Evolutionary conservation across 2,888 invertebrate genomes (phyloP).

Genomic region (Oligia fasciuncula): DNA sequence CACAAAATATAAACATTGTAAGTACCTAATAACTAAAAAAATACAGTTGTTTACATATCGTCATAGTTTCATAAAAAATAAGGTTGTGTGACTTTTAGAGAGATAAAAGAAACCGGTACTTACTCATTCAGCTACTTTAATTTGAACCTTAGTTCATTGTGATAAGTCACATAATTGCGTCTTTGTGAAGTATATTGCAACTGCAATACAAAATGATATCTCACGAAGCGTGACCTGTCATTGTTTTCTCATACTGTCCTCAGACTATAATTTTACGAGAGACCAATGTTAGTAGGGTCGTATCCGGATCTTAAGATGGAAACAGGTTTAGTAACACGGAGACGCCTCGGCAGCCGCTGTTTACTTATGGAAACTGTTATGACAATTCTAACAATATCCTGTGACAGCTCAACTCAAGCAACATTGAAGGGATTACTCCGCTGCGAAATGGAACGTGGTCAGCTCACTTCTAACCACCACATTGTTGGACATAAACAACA

Average conservation of each 20-base stretch:
- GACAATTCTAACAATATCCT: too few species aligned
- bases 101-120: slow-evolving; percentile 16
- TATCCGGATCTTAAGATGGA: too few species aligned
- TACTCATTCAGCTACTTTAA: neutral
- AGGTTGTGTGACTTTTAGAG: slow-evolving; percentile 8
- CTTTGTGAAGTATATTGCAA: neutral
- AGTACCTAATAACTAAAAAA: slow-evolving; percentile 8
- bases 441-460: too few species aligned
- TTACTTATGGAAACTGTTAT: too few species aligned
- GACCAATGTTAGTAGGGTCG: neutral
- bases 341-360: too few species aligned
- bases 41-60: slow-evolving; percentile 1
- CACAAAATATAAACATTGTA: slow-evolving; percentile 28
- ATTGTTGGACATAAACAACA: too few species aligned
- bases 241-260: neutral
- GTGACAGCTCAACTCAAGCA: too few species aligned
- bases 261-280: neutral
- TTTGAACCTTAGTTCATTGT: neutral
- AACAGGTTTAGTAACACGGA: too few species aligned
- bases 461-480: too few species aligned
- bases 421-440: too few species aligned
- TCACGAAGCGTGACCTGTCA: neutral
- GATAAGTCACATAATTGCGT: neutral
- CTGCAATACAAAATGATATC: neutral
- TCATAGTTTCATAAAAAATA: neutral